These are phyloP conservation scores for Sinocyclocheilus grahami DNA, from an alignment of 2,113 vertebrate genomes.

Conservation along the genomic window DNA sequence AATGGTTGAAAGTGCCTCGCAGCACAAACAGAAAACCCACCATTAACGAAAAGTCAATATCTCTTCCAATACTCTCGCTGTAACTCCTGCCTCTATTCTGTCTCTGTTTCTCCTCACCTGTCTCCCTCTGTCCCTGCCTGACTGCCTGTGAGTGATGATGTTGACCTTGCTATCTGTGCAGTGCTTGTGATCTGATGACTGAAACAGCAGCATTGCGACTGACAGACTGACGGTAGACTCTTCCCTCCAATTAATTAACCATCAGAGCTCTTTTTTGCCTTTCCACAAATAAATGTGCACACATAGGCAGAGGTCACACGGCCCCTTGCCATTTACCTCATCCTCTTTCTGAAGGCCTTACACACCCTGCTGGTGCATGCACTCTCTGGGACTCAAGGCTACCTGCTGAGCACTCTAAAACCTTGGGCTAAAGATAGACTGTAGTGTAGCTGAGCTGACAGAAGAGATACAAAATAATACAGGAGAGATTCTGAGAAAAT, in stretches of 20 bases:
- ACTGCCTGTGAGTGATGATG: slow-evolving; percentile 21
- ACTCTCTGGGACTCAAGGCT: neutral
- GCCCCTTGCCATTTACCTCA: neutral
- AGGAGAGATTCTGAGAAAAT: neutral
- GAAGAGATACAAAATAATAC: neutral
- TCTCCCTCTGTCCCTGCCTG: slow-evolving; percentile 8
- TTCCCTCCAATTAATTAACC: slow-evolving; percentile 56
- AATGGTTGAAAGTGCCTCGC: slow-evolving; percentile 95
- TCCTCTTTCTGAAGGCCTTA: slow-evolving; percentile 36
- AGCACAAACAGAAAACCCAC: slow-evolving; percentile 92
- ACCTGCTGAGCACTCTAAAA: slow-evolving; percentile 47
- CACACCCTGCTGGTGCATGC: slow-evolving; percentile 29
- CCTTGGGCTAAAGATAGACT: slow-evolving; percentile 44
- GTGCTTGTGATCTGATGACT: slow-evolving; percentile 17
- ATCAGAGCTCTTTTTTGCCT: slow-evolving; percentile 46
- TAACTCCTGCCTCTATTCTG: neutral
- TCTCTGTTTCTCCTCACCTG: neutral
- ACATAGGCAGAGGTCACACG: neutral
- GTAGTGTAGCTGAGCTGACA: neutral
- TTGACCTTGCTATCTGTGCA: slow-evolving; percentile 33
- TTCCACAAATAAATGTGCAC: slow-evolving; percentile 29
- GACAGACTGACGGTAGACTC: slow-evolving; percentile 29
- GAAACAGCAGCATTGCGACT: neutral
- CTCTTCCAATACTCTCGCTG: neutral
- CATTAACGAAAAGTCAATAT: slow-evolving; percentile 86